These are phyloP conservation scores for Petaurus breviceps DNA, from an alignment of 2,113 vertebrate species.

Conservation along the genomic window DNA sequence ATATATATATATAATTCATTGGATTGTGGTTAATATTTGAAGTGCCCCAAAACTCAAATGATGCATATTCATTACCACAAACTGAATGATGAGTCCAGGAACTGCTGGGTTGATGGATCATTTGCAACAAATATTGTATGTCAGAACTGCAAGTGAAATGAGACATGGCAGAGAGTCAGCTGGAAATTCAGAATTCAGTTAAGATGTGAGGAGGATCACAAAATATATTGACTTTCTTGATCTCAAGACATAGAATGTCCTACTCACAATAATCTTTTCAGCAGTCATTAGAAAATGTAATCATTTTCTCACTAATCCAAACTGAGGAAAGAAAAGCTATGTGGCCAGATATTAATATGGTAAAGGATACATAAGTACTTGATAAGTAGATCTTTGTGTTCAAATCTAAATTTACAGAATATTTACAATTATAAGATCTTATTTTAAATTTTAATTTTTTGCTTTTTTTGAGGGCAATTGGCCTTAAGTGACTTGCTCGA, in stretches of 20 bases:
- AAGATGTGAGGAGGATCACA: neutral
- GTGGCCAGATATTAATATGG: neutral
- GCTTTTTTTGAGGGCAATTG: too few relatives aligned
- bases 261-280: neutral
- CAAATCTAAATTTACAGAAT: neutral
- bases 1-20: slow-evolving; percentile 3
- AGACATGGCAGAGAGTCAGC: neutral
- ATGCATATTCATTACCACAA: slow-evolving; percentile 5
- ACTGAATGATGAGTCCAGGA: neutral
- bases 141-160: slow-evolving; percentile 34
- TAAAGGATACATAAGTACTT: neutral
- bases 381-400: neutral
- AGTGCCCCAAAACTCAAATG: neutral
- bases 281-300: neutral
- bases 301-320: neutral
- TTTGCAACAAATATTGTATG: slow-evolving; percentile 15
- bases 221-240: neutral
- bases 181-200: slow-evolving; percentile 6
- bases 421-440: neutral
- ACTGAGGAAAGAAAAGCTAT: neutral
- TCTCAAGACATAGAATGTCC: neutral
- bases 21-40: neutral
- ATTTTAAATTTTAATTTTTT: too few relatives aligned
- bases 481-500: too few relatives aligned
- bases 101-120: neutral